Evolutionary conservation across 1,140 invertebrate species (phyloP).

Genomic region (Drosophila burlai): DNA sequence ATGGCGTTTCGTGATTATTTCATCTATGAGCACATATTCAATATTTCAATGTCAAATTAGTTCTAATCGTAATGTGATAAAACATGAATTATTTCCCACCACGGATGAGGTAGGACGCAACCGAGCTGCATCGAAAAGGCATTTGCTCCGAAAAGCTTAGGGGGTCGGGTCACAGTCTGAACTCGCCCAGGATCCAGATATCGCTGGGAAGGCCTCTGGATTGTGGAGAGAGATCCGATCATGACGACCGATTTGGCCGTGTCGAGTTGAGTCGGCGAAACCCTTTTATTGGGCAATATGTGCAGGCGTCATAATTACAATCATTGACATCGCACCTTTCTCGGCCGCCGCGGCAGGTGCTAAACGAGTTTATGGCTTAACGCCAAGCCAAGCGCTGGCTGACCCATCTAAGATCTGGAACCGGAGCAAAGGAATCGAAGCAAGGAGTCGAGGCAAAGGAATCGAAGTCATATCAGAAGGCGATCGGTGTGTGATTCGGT

Average conservation of each 20-base stretch:
- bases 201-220: not conserved
- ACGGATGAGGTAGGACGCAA: conserved; percentile 9
- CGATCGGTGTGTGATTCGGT: conserved; percentile 62
- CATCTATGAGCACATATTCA: conserved; percentile 13
- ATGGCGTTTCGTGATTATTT: conserved; percentile 73
- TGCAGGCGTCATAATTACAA: conserved; percentile 65
- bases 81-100: conserved; percentile 57
- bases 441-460: conserved; percentile 32
- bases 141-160: conserved; percentile 12
- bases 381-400: conserved; percentile 33
- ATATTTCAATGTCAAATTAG: conserved; percentile 82
- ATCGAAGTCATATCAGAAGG: conserved; percentile 38
- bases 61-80: conserved; percentile 77
- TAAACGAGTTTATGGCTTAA: conserved; percentile 80
- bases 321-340: conserved; percentile 73
- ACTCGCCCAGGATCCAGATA: not conserved
- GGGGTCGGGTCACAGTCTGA: not conserved
- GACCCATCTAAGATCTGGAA: not conserved
- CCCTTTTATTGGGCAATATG: conserved; percentile 63
- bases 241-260: conserved; percentile 48
- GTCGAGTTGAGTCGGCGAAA: conserved; percentile 33
- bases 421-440: conserved; percentile 15
- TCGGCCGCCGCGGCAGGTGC: conserved; percentile 48
- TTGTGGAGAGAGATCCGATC: conserved; percentile 28
- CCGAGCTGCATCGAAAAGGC: conserved; percentile 22